Evolutionary conservation across 2,113 vertebrate species (phyloP).

Genomic region (Misgurnus mizolepis): DNA sequence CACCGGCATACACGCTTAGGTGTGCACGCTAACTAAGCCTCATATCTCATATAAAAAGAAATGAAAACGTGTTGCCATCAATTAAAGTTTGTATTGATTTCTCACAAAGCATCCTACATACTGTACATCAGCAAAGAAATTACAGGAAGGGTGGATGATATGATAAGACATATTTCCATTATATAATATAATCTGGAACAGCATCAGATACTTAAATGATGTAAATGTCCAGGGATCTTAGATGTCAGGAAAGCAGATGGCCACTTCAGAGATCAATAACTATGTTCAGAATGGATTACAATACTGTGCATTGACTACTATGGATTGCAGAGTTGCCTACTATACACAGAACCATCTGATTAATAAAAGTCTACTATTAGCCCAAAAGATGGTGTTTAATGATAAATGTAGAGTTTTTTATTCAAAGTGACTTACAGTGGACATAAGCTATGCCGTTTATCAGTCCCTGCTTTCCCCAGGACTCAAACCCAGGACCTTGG

Average conservation of each 20-base stretch:
- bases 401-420: too few relatives aligned
- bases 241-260: slow-evolving; percentile 11
- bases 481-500: too few relatives aligned
- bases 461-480: too few relatives aligned
- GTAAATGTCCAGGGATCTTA: slow-evolving; percentile 2
- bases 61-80: neutral
- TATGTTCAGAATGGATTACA: neutral
- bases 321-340: too few relatives aligned
- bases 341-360: neutral
- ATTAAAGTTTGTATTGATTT: slow-evolving; percentile 28
- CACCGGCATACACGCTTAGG: too few relatives aligned
- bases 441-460: too few relatives aligned
- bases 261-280: neutral
- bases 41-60: neutral
- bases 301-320: neutral
- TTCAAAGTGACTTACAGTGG: too few relatives aligned
- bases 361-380: too few relatives aligned
- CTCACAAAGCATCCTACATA: slow-evolving; percentile 7
- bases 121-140: neutral
- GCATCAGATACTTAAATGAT: neutral
- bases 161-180: neutral
- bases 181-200: neutral
- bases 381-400: too few relatives aligned
- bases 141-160: neutral
- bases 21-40: too few relatives aligned